Conservation (phyloP, 2,888 invertebrate genomes). For the Heterodera filipjevi region DNA sequence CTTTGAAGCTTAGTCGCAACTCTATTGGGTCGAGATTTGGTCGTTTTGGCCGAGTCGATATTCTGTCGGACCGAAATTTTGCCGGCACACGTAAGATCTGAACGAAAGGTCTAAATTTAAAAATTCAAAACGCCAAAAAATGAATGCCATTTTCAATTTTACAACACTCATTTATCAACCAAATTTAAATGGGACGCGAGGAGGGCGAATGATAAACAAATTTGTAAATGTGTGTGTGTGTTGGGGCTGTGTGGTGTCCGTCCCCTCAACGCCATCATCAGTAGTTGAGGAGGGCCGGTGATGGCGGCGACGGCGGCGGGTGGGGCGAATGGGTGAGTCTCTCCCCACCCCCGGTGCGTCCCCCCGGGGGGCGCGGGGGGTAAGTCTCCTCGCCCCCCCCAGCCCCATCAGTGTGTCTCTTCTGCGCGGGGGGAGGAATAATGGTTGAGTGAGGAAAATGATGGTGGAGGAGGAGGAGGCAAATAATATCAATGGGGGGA, state of each 20-base stretch:
- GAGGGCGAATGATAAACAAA: neutral
- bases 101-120: too few species aligned
- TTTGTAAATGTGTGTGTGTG: neutral
- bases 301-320: neutral
- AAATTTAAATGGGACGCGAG: neutral
- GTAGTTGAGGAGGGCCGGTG: too few species aligned
- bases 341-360: neutral
- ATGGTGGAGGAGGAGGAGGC: slow-evolving; percentile 16
- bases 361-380: neutral
- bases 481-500: slow-evolving; percentile 18
- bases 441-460: slow-evolving; percentile 13
- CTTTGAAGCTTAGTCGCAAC: too few species aligned
- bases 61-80: too few species aligned
- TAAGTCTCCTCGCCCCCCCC: too few species aligned
- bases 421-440: neutral
- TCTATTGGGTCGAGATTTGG: too few species aligned
- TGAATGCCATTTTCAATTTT: too few species aligned
- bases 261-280: neutral
- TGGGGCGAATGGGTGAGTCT: slow-evolving; percentile 6
- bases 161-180: neutral
- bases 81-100: too few species aligned
- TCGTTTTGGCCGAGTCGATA: too few species aligned
- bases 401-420: neutral
- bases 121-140: too few species aligned
- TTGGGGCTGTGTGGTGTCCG: too few species aligned